These are phyloP conservation scores for Tachina grossa DNA, from an alignment of 2,888 invertebrate genomes.

Conservation along the genomic window DNA sequence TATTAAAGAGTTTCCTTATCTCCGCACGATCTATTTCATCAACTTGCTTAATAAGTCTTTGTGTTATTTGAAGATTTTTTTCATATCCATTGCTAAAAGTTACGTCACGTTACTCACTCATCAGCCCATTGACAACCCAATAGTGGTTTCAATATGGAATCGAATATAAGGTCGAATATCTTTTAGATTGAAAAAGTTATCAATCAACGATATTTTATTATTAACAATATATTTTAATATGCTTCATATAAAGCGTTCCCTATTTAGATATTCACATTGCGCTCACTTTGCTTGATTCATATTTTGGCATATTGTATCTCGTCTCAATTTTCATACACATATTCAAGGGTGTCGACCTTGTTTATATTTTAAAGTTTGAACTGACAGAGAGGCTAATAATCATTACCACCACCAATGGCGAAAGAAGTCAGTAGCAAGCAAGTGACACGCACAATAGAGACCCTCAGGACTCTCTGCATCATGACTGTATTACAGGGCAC, in stretches of 20 bases:
- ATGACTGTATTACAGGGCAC: conserved; percentile 2
- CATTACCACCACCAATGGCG: conserved; percentile 67
- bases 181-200: too few relatives aligned
- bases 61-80: too few relatives aligned
- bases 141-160: too few relatives aligned
- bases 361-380: conserved; percentile 48
- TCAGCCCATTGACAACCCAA: too few relatives aligned
- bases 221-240: too few relatives aligned
- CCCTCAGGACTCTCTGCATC: conserved; percentile 49
- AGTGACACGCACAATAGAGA: conserved; percentile 51
- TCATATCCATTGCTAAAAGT: too few relatives aligned
- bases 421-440: conserved; percentile 63
- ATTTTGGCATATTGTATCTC: neutral
- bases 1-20: too few relatives aligned
- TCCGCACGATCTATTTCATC: too few relatives aligned
- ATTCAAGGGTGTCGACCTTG: conserved; percentile 20
- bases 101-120: too few relatives aligned
- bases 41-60: too few relatives aligned
- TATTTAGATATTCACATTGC: neutral
- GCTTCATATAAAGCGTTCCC: neutral
- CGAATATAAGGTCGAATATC: too few relatives aligned
- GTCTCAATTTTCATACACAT: neutral
- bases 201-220: too few relatives aligned
- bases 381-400: conserved; percentile 65
- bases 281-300: neutral